phyloP scores from a whole-genome alignment of 2,888 invertebrate species.

The Synanthedon andrenaeformis region DNA sequence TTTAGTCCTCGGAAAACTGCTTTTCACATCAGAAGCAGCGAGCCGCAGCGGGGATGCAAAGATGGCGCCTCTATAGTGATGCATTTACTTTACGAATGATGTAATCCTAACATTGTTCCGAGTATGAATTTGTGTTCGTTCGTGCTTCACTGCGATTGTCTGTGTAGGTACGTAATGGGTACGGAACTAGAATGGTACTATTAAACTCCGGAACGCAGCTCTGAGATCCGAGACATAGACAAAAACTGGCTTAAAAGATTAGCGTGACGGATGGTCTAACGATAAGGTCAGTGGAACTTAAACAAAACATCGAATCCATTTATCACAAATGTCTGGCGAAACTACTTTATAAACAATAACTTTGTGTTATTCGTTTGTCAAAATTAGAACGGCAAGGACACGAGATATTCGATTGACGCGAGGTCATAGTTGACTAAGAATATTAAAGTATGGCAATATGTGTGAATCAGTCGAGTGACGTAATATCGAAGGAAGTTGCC shows the following conservation, averaged over 20 bases:
- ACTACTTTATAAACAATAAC: conserved; percentile 9
- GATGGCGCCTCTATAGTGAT: conserved; percentile 50
- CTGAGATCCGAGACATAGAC: conserved; percentile 16
- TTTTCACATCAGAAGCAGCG: conserved; percentile 63
- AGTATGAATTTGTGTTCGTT: conserved; percentile 38
- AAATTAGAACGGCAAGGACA: conserved; percentile 34
- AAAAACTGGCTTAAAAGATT: conserved; percentile 17
- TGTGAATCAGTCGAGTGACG: conserved; percentile 56
- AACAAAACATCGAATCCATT: conserved; percentile 16
- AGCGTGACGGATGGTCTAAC: conserved; percentile 20
- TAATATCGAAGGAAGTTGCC: conserved; percentile 55
- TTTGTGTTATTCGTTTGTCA: conserved; percentile 18
- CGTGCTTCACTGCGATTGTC: conserved; percentile 33
- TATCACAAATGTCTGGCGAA: conserved; percentile 18
- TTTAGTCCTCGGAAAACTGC: conserved; percentile 53
- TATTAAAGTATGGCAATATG: conserved; percentile 30
- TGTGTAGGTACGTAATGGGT: conserved; percentile 17
- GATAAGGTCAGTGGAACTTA: conserved; percentile 21
- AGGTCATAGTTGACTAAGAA: conserved; percentile 36
- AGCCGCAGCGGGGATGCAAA: conserved; percentile 38
- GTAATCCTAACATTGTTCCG: conserved; percentile 51
- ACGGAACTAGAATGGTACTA: conserved; percentile 21
- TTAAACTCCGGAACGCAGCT: conserved; percentile 21
- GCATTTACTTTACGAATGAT: conserved; percentile 53
- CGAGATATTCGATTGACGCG: conserved; percentile 15